These are phyloP conservation scores for Caracal caracal DNA, from an alignment of 2,113 vertebrate species.

Conservation along the genomic window DNA sequence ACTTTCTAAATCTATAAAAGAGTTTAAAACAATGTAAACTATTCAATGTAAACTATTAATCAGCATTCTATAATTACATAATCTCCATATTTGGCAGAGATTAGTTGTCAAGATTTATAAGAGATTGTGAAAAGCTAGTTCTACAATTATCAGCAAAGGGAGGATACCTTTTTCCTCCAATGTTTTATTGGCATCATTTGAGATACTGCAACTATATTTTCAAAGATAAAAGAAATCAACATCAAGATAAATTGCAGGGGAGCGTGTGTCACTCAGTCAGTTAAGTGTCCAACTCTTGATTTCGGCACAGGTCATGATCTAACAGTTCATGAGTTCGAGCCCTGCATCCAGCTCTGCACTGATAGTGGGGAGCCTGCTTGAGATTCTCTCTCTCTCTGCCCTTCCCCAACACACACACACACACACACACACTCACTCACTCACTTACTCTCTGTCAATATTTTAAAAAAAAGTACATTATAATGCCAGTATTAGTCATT, in stretches of 20 bases:
- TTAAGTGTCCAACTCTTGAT: too few relatives aligned
- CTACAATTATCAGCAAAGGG: background rate
- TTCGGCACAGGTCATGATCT: too few relatives aligned
- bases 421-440: too few relatives aligned
- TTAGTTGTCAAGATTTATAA: background rate
- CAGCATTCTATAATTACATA: background rate
- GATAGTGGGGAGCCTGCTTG: too few relatives aligned
- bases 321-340: too few relatives aligned
- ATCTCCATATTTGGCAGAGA: background rate
- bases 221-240: background rate
- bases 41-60: background rate
- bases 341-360: too few relatives aligned
- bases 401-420: too few relatives aligned
- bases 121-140: background rate
- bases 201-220: background rate
- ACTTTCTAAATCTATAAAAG: background rate
- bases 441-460: too few relatives aligned
- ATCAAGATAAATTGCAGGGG: background rate
- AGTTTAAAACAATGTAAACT: background rate
- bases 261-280: too few relatives aligned
- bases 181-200: background rate
- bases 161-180: background rate
- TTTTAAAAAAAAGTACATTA: background rate
- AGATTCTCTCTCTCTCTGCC: too few relatives aligned
- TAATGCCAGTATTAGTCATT: background rate